Evolutionary conservation across 1,140 invertebrate genomes (phyloP).

Genomic region (Brachystomella parvula): DNA sequence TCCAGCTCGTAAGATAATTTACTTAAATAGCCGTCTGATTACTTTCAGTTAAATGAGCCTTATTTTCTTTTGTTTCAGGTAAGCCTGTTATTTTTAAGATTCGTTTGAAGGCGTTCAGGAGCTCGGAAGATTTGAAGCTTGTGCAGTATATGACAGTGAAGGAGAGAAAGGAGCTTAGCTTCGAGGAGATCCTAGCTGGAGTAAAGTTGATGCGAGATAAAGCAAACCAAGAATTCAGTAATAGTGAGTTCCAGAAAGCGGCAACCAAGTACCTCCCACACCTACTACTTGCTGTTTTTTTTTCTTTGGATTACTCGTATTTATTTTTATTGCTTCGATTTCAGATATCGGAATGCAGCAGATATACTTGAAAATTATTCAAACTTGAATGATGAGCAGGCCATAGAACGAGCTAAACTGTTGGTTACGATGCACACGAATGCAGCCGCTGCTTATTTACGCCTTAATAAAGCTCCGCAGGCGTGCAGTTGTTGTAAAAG

Average conservation of each 20-base stretch:
- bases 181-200: no score
- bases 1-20: no score
- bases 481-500: not conserved
- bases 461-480: not conserved
- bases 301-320: no score
- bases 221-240: not conserved
- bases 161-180: not conserved
- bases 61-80: no score
- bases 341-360: not conserved
- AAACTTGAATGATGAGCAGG: not conserved
- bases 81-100: no score
- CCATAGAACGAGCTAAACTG: not conserved
- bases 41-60: no score
- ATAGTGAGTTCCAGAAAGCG: not conserved
- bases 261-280: not conserved
- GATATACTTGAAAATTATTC: not conserved
- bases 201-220: no score
- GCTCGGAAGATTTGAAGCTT: no score
- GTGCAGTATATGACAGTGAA: no score
- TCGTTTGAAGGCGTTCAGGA: no score
- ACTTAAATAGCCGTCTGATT: no score
- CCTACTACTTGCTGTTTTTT: not conserved
- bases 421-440: not conserved
- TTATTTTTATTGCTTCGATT: no score
- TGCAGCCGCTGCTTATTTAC: not conserved